These are phyloP conservation scores for Trichonephila inaurata DNA, from an alignment of 1,140 invertebrate species.

Conservation along the genomic window DNA sequence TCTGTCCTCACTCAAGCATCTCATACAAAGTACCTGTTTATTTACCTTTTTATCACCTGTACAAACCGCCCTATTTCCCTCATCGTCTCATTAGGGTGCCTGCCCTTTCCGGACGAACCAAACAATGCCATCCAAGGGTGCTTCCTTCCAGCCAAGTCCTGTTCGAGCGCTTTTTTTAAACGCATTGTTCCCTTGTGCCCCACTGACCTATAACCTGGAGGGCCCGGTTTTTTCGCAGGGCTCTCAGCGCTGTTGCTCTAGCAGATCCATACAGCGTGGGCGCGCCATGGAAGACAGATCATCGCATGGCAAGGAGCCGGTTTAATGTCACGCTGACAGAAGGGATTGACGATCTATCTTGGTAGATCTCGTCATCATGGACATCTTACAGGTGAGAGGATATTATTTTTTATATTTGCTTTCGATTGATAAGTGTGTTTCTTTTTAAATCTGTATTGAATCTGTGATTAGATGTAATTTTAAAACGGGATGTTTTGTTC, in stretches of 20 bases:
- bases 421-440: neutral
- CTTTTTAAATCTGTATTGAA: no score
- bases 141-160: conserved; percentile 44
- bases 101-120: neutral
- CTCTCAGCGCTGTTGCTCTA: neutral
- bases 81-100: neutral
- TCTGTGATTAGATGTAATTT: no score
- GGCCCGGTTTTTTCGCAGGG: conserved; percentile 28
- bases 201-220: conserved; percentile 43
- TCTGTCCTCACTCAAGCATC: neutral
- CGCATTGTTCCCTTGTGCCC: conserved; percentile 38
- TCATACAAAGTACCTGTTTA: conserved; percentile 29
- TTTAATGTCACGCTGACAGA: neutral
- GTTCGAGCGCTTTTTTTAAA: conserved; percentile 55
- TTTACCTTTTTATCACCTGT: neutral
- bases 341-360: neutral
- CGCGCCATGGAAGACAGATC: neutral
- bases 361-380: neutral
- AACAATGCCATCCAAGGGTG: conserved; percentile 48
- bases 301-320: conserved; percentile 5
- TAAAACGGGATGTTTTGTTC: no score
- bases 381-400: neutral
- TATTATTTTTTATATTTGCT: neutral
- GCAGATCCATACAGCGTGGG: conserved; percentile 26
- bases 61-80: neutral